Evolutionary conservation across 2,797 vertebrate genomes (phyloP), one percentile per base, ranked within the genome.

Genomic region (Poeciliopsis paucimaculata): DNA sequence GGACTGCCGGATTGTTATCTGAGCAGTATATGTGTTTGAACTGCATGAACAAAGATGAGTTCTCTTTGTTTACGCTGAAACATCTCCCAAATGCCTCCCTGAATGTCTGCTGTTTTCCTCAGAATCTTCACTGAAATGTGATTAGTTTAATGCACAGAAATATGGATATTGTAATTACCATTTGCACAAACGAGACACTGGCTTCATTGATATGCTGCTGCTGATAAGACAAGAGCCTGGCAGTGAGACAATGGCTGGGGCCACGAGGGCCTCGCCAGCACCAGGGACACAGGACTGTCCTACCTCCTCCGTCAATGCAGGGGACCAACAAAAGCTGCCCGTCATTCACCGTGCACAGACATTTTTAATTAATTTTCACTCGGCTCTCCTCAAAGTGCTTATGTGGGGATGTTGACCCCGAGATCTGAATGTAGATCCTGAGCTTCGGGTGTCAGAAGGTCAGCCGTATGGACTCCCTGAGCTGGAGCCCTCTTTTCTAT

Each of bases 351-450:
- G 94, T 96, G 96, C 93, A 95, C 95, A 93, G 96, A 95, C 95
- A 96, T 96, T 98, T 98, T 98, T 99, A 99, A 99, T 99, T 99
- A 98, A 99, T 99, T 99, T 98, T 97, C 97, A 98, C 95, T 97
- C 96, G 88, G 95, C 95, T 95, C 94, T 97, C 97, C 96, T 96
- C 57, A 26, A 91, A 93, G 94, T 92, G 90, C 95, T 95, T 82
- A 95, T 91, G 94, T 88, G 91, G 93, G 82, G 77, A 94, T 83
- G 75, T 93, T 95, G 95, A 96, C 95, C 96, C 92, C 83, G 89
- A 86, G 90, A 92, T 95, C 91, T 89, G 85, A 86, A 86, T 83
- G 76, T 76, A 80, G 78, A 83, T 86, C 86, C 89, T 85, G 87
- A 77, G 90, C 90, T 87, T 80, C 62, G 86, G 83, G 92, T 94